A percentile compares a stretch with the other conserved stretches of the same genome.
phyloP scores from a whole-genome alignment of 2,113 vertebrate genomes.

The Vireo altiloquus region DNA sequence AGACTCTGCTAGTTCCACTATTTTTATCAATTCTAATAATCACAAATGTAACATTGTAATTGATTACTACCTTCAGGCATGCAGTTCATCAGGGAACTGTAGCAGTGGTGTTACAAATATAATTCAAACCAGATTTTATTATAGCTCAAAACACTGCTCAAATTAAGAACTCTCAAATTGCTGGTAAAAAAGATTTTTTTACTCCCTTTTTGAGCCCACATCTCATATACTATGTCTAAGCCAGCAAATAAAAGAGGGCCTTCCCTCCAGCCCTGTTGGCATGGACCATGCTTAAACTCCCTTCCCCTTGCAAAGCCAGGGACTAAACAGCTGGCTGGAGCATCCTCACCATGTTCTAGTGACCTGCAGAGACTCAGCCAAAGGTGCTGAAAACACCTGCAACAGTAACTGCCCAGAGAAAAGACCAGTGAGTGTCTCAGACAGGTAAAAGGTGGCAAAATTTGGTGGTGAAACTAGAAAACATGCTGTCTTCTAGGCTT shows the following conservation, averaged over 20 bases:
- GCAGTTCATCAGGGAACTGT: background rate
- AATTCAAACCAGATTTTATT: background rate
- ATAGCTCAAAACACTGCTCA: background rate
- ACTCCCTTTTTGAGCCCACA: background rate
- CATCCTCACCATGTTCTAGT: background rate
- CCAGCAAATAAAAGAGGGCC: background rate
- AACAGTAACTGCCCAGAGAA: background rate
- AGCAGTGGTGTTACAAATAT: background rate
- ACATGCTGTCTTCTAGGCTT: background rate
- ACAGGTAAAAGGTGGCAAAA: background rate
- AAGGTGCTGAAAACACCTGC: background rate
- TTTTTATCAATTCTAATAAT: background rate
- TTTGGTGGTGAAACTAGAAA: background rate
- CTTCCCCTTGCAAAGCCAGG: background rate
- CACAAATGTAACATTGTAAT: background rate
- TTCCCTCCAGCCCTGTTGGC: background rate
- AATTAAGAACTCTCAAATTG: background rate
- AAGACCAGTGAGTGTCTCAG: background rate
- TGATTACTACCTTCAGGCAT: background rate
- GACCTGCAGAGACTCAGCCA: background rate
- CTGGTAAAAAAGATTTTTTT: background rate
- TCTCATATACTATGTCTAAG: fast-evolving
- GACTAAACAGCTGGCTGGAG: background rate
- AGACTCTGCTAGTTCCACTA: background rate
- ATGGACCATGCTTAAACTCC: background rate